Conservation (phyloP, 1,140 invertebrate genomes). For the Cherax destructor region DNA sequence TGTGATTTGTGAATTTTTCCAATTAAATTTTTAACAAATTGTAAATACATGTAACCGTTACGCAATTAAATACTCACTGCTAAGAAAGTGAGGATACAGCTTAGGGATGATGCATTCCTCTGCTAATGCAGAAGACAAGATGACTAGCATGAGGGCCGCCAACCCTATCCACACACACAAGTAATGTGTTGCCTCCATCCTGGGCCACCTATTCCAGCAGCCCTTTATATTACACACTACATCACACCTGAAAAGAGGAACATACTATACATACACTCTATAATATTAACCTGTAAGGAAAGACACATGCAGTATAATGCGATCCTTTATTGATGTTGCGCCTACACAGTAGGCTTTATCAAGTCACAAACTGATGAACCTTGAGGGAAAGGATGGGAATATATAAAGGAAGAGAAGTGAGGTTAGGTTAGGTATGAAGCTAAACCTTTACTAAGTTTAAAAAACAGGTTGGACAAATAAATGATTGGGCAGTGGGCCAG, state of each 20-base stretch:
- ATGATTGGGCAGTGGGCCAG: too few species aligned
- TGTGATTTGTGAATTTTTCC: too few species aligned
- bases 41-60: background rate
- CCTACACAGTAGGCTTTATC: too few species aligned
- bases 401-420: too few species aligned
- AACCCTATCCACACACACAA: background rate
- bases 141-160: constrained; percentile 5
- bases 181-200: constrained; percentile 4
- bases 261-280: background rate
- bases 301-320: too few species aligned
- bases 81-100: background rate
- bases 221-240: constrained; percentile 15
- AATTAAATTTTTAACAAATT: background rate
- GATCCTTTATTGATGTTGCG: too few species aligned
- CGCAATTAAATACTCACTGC: background rate
- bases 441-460: too few species aligned
- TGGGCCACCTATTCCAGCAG: constrained; percentile 24
- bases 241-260: constrained; percentile 23
- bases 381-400: too few species aligned
- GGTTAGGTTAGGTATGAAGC: too few species aligned
- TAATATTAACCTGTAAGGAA: background rate
- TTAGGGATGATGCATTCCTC: constrained; percentile 5
- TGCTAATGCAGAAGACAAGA: background rate
- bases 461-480: too few species aligned
- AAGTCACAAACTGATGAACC: too few species aligned